These are phyloP conservation scores for Momotus momota DNA, from an alignment of 2,797 vertebrate genomes.

Conservation along the genomic window DNA sequence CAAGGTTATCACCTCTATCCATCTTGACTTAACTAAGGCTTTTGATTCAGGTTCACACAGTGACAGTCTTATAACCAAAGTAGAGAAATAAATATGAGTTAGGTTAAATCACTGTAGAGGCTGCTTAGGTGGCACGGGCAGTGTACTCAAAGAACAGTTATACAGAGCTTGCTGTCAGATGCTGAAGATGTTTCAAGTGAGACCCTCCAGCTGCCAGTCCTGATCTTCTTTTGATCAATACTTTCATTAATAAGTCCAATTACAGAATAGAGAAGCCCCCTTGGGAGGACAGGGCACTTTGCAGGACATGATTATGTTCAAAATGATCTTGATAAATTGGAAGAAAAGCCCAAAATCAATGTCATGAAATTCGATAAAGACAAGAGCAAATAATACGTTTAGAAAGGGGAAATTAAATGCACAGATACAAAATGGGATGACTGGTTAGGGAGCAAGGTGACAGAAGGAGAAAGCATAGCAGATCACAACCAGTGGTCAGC, in stretches of 20 bases:
- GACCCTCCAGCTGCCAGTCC: background rate
- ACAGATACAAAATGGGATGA: background rate
- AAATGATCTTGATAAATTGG: conserved; percentile 33
- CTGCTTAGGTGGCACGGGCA: background rate
- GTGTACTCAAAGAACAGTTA: background rate
- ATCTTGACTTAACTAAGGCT: conserved; percentile 23
- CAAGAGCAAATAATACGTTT: background rate
- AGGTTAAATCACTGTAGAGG: background rate
- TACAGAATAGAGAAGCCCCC: background rate
- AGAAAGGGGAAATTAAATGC: conserved; percentile 1
- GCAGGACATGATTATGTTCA: conserved; percentile 13
- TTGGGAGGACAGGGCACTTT: conserved; percentile 34
- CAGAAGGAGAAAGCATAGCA: background rate
- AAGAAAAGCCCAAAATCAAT: conserved; percentile 39
- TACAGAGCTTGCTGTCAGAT: background rate
- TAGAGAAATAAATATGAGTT: background rate
- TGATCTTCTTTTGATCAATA: conserved; percentile 25
- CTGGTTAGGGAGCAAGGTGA: background rate
- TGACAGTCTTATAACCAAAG: background rate
- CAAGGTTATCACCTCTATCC: conserved; percentile 15
- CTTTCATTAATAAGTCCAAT: conserved; percentile 42
- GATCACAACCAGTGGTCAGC: background rate
- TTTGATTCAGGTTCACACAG: conserved; percentile 13
- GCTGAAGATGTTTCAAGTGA: background rate
- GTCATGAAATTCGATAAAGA: conserved; percentile 32